Evolutionary conservation across 2,113 vertebrate species (phyloP), one percentile per base, ranked within the genome.

Genomic region (Sylvietta virens): DNA sequence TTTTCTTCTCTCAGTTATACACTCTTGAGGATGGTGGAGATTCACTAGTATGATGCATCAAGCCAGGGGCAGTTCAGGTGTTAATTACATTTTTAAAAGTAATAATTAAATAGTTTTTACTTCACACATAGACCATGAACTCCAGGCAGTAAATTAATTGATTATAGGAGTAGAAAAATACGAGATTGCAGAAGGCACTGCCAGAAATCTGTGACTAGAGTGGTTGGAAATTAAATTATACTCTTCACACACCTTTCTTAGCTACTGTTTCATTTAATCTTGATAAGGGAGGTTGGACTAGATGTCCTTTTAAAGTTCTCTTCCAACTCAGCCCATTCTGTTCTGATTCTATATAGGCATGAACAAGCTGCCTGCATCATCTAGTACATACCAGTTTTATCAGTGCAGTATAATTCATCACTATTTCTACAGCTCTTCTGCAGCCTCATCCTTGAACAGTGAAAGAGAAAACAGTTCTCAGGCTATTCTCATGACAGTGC

Each of bases 61-160:
- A 83, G 61, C 67, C 67, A 89, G 66, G 23, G 66, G 58, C 48
- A 82, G 39, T 76, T 53, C 31, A 77, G n/a, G 22, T 82, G 62
- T 91, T 94, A 95, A 96, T 95, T 94, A 88, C 42, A 66, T 80
- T 77, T 82, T 89, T 88, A 35, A 27, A 84, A 94, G 61, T 79
- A 86, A 79, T 84, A 39, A 70, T 94, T 79, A 89, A 81, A 35
- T 92, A 60, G 51, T 81, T 94, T 79, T 60, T 86, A 73, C 35
- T 88, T 84, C 70, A 77, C 64, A 61, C 8, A 76, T 50, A 70
- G 16, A 70, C 47, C 6, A 13, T 53, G 58, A 92, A 44, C 33
- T 77, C 45, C 23, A 27, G 84, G 21, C 61, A 81, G 23, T 48
- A 80, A 90, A 15, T 76, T 84, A 92, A 65, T 60, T 69, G 28